A percentile compares a stretch with the other conserved stretches of the same genome.
phyloP scores from a whole-genome alignment of 2,888 invertebrate species.

The Agrochola lota region DNA sequence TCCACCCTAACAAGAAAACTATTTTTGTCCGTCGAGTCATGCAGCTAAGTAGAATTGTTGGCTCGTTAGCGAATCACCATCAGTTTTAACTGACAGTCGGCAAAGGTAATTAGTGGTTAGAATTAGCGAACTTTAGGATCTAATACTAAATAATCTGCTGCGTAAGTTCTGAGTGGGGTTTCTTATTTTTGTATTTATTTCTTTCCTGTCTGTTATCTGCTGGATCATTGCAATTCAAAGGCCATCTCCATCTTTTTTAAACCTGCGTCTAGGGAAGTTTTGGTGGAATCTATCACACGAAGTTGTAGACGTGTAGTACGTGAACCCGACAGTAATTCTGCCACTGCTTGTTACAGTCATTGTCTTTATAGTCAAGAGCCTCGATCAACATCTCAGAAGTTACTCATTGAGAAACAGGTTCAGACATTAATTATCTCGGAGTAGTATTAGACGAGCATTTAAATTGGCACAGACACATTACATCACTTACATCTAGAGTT shows the following conservation, averaged over 20 bases:
- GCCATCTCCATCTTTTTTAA: too few species aligned
- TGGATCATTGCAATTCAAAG: not conserved
- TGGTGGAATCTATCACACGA: not conserved
- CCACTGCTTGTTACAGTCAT: not conserved
- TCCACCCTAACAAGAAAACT: slow-evolving; percentile 53
- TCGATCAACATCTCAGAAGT: not conserved
- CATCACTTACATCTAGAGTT: too few species aligned
- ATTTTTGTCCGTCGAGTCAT: slow-evolving; percentile 71
- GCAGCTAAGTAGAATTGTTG: slow-evolving; percentile 68
- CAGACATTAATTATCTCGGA: too few species aligned
- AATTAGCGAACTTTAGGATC: slow-evolving; percentile 41
- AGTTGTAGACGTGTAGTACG: not conserved
- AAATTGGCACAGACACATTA: too few species aligned
- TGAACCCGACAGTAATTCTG: not conserved
- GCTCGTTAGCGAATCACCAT: slow-evolving; percentile 68
- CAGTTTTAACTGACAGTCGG: slow-evolving; percentile 69
- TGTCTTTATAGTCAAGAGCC: not conserved
- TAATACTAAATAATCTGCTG: slow-evolving; percentile 24
- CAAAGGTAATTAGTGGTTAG: slow-evolving; percentile 64
- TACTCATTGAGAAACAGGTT: too few species aligned
- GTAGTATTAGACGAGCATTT: too few species aligned
- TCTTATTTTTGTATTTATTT: not conserved
- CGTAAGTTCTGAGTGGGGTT: not conserved
- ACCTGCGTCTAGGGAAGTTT: too few species aligned
- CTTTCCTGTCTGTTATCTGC: too few species aligned